Evolutionary conservation across 2,888 invertebrate species (phyloP).

Genomic region (Cryptus armator): DNA sequence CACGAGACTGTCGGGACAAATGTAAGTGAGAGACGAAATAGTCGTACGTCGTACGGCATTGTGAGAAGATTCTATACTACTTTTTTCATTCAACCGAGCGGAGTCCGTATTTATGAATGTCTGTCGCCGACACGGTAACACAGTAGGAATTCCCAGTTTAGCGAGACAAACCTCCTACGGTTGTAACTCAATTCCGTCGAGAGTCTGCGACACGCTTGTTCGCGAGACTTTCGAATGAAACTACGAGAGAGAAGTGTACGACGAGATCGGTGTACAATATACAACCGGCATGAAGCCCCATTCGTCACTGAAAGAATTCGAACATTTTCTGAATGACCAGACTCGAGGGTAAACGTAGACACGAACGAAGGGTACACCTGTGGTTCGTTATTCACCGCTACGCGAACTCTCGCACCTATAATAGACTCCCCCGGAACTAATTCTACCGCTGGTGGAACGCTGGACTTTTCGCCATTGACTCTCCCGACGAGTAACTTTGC

Average conservation of each 20-base stretch:
- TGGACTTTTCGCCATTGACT: conserved; percentile 60
- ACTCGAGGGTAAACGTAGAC: conserved; percentile 63
- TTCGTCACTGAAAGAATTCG: conserved; percentile 72
- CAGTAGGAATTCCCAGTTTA: conserved; percentile 20
- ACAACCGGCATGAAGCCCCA: conserved; percentile 65
- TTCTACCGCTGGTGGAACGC: conserved; percentile 41
- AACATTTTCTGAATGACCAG: conserved; percentile 73
- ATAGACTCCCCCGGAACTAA: conserved; percentile 63
- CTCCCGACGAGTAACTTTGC: conserved; percentile 12
- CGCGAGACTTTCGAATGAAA: conserved; percentile 22
- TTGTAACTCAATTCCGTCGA: conserved; percentile 13
- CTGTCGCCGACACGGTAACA: background rate
- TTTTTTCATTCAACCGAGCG: conserved; percentile 41
- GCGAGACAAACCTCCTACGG: conserved; percentile 9
- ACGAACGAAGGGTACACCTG: conserved; percentile 57
- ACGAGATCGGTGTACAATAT: background rate
- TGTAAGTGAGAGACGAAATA: conserved; percentile 28
- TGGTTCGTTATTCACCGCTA: conserved; percentile 42
- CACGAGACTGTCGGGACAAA: conserved; percentile 19
- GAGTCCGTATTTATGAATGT: conserved; percentile 35
- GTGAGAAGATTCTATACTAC: conserved; percentile 41
- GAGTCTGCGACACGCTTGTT: conserved; percentile 43
- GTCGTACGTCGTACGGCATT: conserved; percentile 40
- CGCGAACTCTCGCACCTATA: conserved; percentile 48
- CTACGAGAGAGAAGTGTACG: background rate